Evolutionary conservation across 2,797 vertebrate genomes (phyloP).

Genomic region (Lacerta agilis): DNA sequence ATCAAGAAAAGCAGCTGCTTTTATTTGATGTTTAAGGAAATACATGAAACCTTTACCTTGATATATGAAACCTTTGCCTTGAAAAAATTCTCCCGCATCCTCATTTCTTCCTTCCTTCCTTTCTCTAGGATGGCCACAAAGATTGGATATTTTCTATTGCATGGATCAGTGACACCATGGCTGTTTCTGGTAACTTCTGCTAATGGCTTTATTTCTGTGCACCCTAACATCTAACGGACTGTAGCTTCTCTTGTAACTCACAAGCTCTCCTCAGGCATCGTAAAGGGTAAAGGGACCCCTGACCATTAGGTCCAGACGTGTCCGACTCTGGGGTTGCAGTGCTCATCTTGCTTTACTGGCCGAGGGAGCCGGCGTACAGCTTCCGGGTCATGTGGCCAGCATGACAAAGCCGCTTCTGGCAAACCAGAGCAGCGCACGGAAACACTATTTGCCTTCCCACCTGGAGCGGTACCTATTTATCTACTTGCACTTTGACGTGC

Average conservation of each 20-base stretch:
- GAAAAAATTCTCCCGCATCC: not conserved
- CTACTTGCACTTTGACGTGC: no score
- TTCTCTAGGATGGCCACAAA: conserved; percentile 92
- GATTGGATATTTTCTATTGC: conserved; percentile 99
- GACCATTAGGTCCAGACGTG: no score
- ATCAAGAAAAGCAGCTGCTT: not conserved
- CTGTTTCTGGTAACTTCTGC: conserved; percentile 89
- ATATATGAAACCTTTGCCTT: not conserved
- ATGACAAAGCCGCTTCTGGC: no score
- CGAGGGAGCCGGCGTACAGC: no score
- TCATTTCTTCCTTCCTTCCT: conserved; percentile 4
- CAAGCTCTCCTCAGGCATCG: not conserved
- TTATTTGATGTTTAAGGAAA: not conserved
- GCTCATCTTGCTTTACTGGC: no score
- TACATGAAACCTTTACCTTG: not conserved
- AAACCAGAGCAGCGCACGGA: no score
- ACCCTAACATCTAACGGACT: not conserved
- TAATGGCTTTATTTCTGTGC: not conserved
- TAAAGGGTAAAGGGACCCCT: no score
- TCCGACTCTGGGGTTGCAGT: no score
- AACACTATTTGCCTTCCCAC: no score
- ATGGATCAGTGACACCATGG: conserved; percentile 98
- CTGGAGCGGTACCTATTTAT: no score
- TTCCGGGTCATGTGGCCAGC: no score
- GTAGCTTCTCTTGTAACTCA: not conserved